A percentile compares a stretch with the other conserved stretches of the same genome.
Conservation (phyloP, 2,797 vertebrate genomes). For the Enteromius viviparus region DNA sequence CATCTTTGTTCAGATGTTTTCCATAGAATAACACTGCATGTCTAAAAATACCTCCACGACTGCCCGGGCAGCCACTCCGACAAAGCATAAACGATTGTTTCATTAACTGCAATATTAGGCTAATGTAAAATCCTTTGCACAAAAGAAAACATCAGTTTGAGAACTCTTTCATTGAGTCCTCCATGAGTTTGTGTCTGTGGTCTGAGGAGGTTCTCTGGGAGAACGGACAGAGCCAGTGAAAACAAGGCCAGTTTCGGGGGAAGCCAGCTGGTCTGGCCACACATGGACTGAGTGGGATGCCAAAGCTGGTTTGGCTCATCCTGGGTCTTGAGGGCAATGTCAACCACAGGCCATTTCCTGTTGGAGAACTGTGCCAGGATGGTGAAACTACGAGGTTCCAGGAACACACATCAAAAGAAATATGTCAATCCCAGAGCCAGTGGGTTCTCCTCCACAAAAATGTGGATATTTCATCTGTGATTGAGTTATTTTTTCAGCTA, state of each 20-base stretch:
- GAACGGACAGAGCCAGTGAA: conserved; percentile 61
- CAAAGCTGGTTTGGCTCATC: conserved; percentile 65
- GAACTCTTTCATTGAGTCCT: conserved; percentile 44
- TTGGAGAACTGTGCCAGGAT: conserved; percentile 62
- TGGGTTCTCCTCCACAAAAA: conserved; percentile 48
- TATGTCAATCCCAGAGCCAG: conserved; percentile 51
- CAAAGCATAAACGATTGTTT: conserved; percentile 46
- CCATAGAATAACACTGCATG: conserved; percentile 48
- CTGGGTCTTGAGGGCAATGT: conserved; percentile 64
- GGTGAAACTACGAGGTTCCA: conserved; percentile 45
- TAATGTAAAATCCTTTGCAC: conserved; percentile 47
- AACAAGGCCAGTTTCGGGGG: conserved; percentile 65
- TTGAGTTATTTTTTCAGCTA: conserved; percentile 41
- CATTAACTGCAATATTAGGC: conserved; percentile 36
- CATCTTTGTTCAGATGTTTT: conserved; percentile 44
- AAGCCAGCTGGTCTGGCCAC: conserved; percentile 66
- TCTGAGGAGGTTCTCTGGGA: conserved; percentile 56
- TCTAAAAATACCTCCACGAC: conserved; percentile 49
- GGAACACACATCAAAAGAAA: conserved; percentile 61
- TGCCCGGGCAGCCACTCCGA: conserved; percentile 34
- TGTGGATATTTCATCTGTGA: conserved; percentile 47
- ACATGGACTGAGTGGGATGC: conserved; percentile 63
- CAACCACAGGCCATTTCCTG: conserved; percentile 76
- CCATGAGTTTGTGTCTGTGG: conserved; percentile 52
- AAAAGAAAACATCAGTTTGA: conserved; percentile 58